Evolutionary conservation across 2,797 vertebrate genomes (phyloP).

Genomic region (Esox lucius): DNA sequence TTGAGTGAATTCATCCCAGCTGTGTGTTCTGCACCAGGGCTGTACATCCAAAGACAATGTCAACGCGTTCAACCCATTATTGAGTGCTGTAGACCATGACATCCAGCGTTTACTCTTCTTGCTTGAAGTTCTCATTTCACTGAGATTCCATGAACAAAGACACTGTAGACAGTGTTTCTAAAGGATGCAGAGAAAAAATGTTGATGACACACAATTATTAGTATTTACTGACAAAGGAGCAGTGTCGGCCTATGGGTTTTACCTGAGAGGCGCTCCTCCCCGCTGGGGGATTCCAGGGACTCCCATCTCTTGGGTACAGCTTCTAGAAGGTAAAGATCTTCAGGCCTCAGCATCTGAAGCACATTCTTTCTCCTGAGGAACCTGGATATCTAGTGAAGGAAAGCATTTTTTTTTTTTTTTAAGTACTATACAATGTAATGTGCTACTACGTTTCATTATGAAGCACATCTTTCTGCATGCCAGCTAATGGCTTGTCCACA

Average conservation of each 20-base stretch:
- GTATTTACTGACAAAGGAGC: too few species aligned
- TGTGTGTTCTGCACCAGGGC: background rate
- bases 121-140: constrained; percentile 35
- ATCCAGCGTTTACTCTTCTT: background rate
- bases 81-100: background rate
- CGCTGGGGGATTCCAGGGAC: constrained; percentile 47
- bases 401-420: too few species aligned
- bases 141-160: constrained; percentile 68
- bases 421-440: background rate
- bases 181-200: constrained; percentile 16
- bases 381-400: constrained; percentile 67
- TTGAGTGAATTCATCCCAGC: too few species aligned
- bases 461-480: background rate
- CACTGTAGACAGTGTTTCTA: constrained; percentile 71
- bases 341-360: constrained; percentile 71
- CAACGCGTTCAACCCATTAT: background rate
- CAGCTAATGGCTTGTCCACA: background rate
- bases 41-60: background rate
- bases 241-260: background rate
- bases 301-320: constrained; percentile 78
- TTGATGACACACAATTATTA: too few species aligned
- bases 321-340: constrained; percentile 70
- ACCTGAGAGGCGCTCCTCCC: constrained; percentile 62
- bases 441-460: background rate
- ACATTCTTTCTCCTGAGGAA: constrained; percentile 80